Evolutionary conservation across 2,113 vertebrate genomes (phyloP), one percentile per base, ranked within the genome.

Genomic region (Xiphias gladius): DNA sequence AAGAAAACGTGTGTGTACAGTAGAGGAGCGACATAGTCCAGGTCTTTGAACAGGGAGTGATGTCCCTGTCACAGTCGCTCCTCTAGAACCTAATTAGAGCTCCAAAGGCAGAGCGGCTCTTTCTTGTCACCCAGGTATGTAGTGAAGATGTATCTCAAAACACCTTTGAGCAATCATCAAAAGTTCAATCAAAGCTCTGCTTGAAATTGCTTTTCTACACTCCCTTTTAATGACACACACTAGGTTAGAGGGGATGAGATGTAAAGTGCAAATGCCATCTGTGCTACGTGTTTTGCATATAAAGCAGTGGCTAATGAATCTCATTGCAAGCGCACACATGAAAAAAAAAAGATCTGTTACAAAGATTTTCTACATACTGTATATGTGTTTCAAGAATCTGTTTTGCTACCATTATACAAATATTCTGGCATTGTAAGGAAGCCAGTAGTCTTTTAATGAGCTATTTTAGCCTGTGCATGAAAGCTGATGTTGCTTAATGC

Each of bases 41-140:
- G 59, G 17, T 83, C 87, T 91, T 86, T 92, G 86, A 91, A 90
- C 80, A 88, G 79, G 70, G 88, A 85, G 89, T 64, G 82, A 83
- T 88, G 83, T 76, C 67, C 41, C 83, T 77, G 88, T 88, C 79
- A 80, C 86, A 59, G 79, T 35, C 28, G 35, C 55, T 52, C 80
- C 82, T 85, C 83, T 62, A 76, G 66, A 88, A 87, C 82, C 83
- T 91, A 93, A 95, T 95, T 94, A 93, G 77, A 81, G 81, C 89
- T 80, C 67, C 64, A 84, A 88, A 88, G 83, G 72, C 73, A 69
- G 82, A 68, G 59, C 20, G 11, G 48, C 65, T 80, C 65, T 66
- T 54, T 72, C 78, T 89, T 83, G 59, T 82, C 64, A 35, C 64
- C 72, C 84, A 86, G 64, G 83, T 90, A 88, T 62, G 80, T 68